Base-by-base conservation (phyloP, 2,888 invertebrate species). In the Ennomos quercinarius region DNA sequence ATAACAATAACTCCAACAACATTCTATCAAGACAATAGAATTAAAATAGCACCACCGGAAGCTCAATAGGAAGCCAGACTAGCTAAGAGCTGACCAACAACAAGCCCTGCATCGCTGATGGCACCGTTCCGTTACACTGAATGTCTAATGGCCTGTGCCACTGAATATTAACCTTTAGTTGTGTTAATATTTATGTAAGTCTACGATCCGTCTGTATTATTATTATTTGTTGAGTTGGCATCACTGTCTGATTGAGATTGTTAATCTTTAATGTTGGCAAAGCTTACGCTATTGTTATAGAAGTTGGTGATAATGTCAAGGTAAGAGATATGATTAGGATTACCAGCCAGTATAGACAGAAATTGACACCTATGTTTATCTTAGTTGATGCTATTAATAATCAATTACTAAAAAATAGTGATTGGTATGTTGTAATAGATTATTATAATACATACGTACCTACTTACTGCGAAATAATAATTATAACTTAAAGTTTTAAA, bases 41-140 rank as follows among this genome's bases (percentile, higher is more conserved):
- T 63, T 61, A 51, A 66, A 84, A 83, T 83, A 81, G 77, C 73
- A 65, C 61, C 70, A 70, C 73, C 78, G 65, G 65, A 66, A 81
- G 77, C 63, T 60, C 64, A 53, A 72, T 72, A 80, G 81, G 77
- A 80, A 78, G 77, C 73, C 48, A 57, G 42, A 76, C 78, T 80
- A 69, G 44, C 38, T 70, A 77, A 61, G 57, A 55, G 36, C 50
- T 63, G 61, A 59, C 68, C 67, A 57, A 58, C 68, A 68, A 66
- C 67, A 63, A 61, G 51, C 63, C 64, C 56, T 53, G 80, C 83
- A 87, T 81, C 87, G 86, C 80, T 84, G 54, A 89, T 89, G 73
- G 67, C 70, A 63, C 62, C 81, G 88, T 89, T 88, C 89, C 90
- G 90, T 89, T 86, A 88, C 86, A 84, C 83, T 84, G 90, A 82